phyloP scores from a whole-genome alignment of 2,888 invertebrate species.

The Sesia bembeciformis region DNA sequence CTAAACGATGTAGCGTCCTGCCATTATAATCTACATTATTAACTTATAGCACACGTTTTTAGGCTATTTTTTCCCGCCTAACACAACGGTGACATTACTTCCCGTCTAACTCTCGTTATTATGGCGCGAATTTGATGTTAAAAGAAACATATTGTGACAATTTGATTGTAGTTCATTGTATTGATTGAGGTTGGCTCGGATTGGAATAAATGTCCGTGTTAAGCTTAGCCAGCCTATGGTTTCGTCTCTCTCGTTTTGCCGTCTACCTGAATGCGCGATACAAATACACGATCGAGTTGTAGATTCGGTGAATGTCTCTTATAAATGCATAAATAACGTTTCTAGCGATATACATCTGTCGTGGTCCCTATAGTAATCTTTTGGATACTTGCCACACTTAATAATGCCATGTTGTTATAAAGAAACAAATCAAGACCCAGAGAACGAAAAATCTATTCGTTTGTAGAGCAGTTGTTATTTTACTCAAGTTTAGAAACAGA shows the following conservation, averaged over 20 bases:
- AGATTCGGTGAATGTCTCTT: conserved; percentile 1
- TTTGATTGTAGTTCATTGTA: conserved; percentile 36
- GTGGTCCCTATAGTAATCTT: too few species aligned
- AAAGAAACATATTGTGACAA: neutral
- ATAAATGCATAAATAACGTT: too few species aligned
- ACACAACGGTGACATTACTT: conserved; percentile 46
- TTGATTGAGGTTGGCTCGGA: conserved; percentile 43
- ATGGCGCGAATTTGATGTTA: neutral
- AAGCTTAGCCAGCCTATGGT: conserved; percentile 19
- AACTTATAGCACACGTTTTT: conserved; percentile 66
- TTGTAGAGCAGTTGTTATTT: too few species aligned
- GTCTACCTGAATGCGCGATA: conserved; percentile 19
- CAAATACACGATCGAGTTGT: conserved; percentile 10
- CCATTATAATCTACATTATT: conserved; percentile 42
- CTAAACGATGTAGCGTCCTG: conserved; percentile 52
- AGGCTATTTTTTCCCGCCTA: conserved; percentile 66
- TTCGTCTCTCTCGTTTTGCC: conserved; percentile 10
- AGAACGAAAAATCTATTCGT: too few species aligned
- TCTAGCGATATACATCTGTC: too few species aligned
- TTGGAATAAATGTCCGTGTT: conserved; percentile 41
- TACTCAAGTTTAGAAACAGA: too few species aligned
- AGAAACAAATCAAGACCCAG: too few species aligned
- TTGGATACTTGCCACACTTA: too few species aligned
- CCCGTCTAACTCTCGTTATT: conserved; percentile 1
- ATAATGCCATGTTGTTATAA: too few species aligned